Evolutionary conservation across 2,888 invertebrate genomes (phyloP).

Genomic region (Belgica antarctica): DNA sequence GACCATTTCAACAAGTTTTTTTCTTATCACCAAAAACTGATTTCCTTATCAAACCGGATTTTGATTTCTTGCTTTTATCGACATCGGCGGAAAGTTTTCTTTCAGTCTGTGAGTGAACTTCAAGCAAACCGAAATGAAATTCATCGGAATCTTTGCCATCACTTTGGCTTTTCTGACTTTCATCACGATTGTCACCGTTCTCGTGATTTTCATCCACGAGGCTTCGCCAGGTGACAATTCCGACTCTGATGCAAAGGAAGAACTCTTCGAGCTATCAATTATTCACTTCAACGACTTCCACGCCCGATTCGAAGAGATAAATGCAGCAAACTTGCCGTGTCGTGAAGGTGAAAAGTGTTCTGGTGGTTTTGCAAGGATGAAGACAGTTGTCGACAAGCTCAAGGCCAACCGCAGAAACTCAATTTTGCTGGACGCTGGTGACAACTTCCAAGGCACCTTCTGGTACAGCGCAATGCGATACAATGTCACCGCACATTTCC

Average conservation of each 20-base stretch:
- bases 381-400: conserved; percentile 58
- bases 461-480: conserved; percentile 76
- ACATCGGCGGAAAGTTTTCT: neutral
- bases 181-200: neutral
- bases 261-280: conserved; percentile 31
- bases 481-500: conserved; percentile 71
- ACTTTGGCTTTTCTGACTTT: neutral
- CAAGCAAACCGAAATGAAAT: neutral
- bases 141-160: neutral
- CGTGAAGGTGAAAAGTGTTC: conserved; percentile 58
- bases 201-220: neutral
- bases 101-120: neutral
- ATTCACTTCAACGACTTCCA: conserved; percentile 42
- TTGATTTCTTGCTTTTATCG: neutral
- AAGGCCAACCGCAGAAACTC: conserved; percentile 57
- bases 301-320: conserved; percentile 63
- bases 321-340: conserved; percentile 59
- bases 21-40: neutral
- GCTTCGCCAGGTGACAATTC: neutral
- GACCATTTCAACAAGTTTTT: neutral
- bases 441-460: conserved; percentile 79
- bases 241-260: neutral
- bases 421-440: conserved; percentile 76
- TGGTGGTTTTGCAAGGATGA: conserved; percentile 68
- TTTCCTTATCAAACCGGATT: neutral